A percentile compares a stretch with the other conserved stretches of the same genome.
phyloP scores from a whole-genome alignment of 1,140 invertebrate species.

The Delia radicum region DNA sequence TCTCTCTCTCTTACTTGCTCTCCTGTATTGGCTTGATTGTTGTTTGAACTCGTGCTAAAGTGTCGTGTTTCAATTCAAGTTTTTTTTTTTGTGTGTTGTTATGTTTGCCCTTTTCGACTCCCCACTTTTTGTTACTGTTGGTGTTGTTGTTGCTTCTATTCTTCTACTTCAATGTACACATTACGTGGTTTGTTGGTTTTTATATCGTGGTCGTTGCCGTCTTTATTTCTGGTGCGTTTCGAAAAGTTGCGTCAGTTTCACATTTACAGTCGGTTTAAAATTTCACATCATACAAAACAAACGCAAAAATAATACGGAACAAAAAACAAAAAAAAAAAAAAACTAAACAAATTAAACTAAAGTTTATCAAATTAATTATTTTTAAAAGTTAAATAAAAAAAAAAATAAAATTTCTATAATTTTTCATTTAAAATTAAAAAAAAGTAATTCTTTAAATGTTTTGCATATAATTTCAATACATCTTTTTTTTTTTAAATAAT shows the following conservation, averaged over 20 bases:
- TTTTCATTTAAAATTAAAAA: too few species aligned
- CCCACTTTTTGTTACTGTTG: not conserved
- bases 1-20: too few species aligned
- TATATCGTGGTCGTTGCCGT: not conserved
- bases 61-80: not conserved
- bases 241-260: not conserved
- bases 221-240: slow-evolving; percentile 3
- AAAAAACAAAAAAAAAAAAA: not conserved
- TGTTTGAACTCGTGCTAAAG: not conserved
- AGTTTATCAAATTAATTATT: too few species aligned
- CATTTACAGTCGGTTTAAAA: not conserved
- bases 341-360: too few species aligned
- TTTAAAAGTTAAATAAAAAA: too few species aligned
- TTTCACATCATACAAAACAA: not conserved
- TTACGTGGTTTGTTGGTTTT: slow-evolving; percentile 3
- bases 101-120: not conserved
- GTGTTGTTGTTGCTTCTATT: not conserved
- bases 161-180: too few species aligned
- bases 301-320: not conserved
- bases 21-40: not conserved
- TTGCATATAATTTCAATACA: not conserved
- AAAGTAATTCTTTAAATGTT: too few species aligned
- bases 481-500: not conserved
- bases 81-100: not conserved
- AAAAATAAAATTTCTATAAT: too few species aligned